Evolutionary conservation across 2,797 vertebrate species (phyloP).

Genomic region (Rhodeus uyekii): DNA sequence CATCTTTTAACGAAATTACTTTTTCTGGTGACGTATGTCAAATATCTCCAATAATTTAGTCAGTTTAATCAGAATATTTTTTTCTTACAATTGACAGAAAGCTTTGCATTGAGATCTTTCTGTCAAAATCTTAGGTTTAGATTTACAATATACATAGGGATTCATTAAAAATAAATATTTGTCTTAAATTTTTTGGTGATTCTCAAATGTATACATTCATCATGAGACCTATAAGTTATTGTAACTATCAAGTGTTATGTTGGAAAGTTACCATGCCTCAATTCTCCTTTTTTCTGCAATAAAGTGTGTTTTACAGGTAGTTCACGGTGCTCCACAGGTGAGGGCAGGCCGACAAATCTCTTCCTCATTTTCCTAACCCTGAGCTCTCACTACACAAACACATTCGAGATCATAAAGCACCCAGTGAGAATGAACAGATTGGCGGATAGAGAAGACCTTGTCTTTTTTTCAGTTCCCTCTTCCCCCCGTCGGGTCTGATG

Average conservation of each 20-base stretch:
- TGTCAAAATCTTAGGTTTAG: no score
- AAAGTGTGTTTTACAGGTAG: slow-evolving; percentile 8
- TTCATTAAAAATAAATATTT: neutral
- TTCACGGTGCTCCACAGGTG: slow-evolving; percentile 20
- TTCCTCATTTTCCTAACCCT: slow-evolving; percentile 45
- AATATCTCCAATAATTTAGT: neutral
- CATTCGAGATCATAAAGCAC: slow-evolving; percentile 50
- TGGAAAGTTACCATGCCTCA: neutral
- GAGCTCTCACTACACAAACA: slow-evolving; percentile 44
- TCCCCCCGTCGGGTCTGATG: slow-evolving; percentile 44
- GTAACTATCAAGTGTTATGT: neutral
- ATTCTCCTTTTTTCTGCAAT: neutral
- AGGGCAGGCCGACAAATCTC: slow-evolving; percentile 37
- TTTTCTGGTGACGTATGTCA: neutral
- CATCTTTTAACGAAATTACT: neutral
- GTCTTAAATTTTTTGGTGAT: no score
- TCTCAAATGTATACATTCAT: slow-evolving; percentile 46
- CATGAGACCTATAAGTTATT: slow-evolving; percentile 22
- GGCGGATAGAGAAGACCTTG: slow-evolving; percentile 56
- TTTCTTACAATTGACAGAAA: neutral
- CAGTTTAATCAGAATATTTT: neutral
- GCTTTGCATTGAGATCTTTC: neutral
- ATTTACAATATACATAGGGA: neutral
- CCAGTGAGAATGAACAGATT: slow-evolving; percentile 52
- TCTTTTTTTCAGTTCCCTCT: slow-evolving; percentile 55